These are phyloP conservation scores for Sebastes schlegelii DNA, from an alignment of 2,113 vertebrate genomes.

Conservation along the genomic window DNA sequence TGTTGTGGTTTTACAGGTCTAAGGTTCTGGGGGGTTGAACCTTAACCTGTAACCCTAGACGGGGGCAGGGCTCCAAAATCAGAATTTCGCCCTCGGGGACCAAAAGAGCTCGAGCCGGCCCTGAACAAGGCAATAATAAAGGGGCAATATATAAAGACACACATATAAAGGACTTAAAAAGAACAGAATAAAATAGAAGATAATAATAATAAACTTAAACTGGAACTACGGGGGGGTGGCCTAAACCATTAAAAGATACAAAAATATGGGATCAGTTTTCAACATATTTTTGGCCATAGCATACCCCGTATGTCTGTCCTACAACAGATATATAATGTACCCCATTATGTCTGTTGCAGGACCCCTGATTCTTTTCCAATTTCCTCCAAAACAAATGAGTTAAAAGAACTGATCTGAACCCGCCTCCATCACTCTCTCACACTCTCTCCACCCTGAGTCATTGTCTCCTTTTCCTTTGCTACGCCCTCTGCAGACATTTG, in stretches of 20 bases:
- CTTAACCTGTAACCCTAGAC: too few relatives aligned
- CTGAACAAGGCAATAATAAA: not conserved
- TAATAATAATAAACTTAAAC: not conserved
- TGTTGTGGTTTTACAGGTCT: too few relatives aligned
- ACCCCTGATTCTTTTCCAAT: not conserved
- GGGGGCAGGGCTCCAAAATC: too few relatives aligned
- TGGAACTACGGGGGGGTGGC: not conserved
- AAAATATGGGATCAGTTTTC: not conserved
- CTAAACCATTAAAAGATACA: not conserved
- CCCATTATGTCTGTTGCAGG: not conserved
- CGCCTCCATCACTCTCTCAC: slow-evolving; percentile 1
- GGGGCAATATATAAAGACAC: not conserved
- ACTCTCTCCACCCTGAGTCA: slow-evolving; percentile 10
- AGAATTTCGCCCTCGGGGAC: too few relatives aligned
- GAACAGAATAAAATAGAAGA: not conserved
- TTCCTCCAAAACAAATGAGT: slow-evolving; percentile 21
- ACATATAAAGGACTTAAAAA: not conserved
- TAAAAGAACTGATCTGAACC: slow-evolving; percentile 16
- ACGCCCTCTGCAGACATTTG: slow-evolving; percentile 51
- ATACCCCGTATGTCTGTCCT: too few relatives aligned
- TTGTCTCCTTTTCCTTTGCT: slow-evolving; percentile 31
- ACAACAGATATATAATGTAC: not conserved
- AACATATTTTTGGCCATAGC: not conserved
- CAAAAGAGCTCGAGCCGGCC: too few relatives aligned
- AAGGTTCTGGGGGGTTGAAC: too few relatives aligned